Percentiles rank a stretch among this genome's conserved stretches.
Evolutionary conservation across 2,113 vertebrate genomes (phyloP).

Genomic region (Prunella fulvescens): DNA sequence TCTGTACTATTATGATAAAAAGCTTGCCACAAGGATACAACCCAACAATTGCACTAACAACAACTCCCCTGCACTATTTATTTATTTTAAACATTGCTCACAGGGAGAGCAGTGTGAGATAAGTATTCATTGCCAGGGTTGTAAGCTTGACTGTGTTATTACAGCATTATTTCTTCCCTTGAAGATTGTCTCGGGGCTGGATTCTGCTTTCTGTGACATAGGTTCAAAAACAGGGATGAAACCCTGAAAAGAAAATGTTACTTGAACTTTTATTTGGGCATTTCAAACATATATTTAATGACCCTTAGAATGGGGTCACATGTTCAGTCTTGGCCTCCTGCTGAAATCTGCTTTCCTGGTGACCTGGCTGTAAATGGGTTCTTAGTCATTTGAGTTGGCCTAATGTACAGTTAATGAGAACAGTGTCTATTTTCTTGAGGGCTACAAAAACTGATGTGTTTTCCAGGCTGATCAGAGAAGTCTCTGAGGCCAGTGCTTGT

Average conservation of each 20-base stretch:
- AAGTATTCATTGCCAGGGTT: not conserved
- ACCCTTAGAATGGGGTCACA: not conserved
- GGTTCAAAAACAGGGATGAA: not conserved
- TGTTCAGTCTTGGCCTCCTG: not conserved
- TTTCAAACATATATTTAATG: not conserved
- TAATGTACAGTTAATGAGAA: not conserved
- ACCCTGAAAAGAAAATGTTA: not conserved
- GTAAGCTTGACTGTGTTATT: not conserved
- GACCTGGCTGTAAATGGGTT: not conserved
- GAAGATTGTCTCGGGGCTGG: not conserved
- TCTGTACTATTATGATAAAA: not conserved
- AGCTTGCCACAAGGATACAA: conserved; percentile 13
- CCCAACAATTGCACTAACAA: conserved; percentile 22
- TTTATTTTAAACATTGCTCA: conserved; percentile 54
- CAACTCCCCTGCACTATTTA: not conserved
- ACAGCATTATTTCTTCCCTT: not conserved
- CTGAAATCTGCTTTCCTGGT: conserved; percentile 1
- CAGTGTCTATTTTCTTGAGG: not conserved
- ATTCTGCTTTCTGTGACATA: not conserved
- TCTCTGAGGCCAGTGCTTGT: not conserved
- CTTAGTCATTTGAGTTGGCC: not conserved
- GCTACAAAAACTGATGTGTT: not conserved
- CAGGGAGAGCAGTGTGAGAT: not conserved
- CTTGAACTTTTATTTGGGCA: not conserved
- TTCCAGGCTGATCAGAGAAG: not conserved